These are phyloP conservation scores for Drosophila sechellia DNA, from an alignment of 1,140 invertebrate species.

Conservation along the genomic window DNA sequence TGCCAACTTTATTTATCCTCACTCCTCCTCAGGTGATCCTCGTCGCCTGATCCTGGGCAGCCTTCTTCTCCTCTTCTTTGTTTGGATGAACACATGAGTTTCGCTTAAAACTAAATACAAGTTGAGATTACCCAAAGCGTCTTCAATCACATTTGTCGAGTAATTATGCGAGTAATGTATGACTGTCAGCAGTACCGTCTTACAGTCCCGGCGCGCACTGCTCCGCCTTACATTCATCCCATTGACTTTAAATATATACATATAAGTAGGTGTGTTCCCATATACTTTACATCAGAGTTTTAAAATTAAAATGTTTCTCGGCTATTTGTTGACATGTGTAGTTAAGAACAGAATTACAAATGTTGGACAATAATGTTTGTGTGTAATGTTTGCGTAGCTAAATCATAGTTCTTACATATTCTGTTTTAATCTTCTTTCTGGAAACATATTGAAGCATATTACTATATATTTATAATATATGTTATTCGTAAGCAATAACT, in stretches of 20 bases:
- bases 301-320: slow-evolving; percentile 4
- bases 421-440: neutral
- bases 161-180: neutral
- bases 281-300: slow-evolving; percentile 25
- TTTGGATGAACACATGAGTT: slow-evolving; percentile 57
- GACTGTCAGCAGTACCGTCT: neutral
- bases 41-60: slow-evolving; percentile 15
- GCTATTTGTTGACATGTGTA: neutral
- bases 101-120: slow-evolving; percentile 61
- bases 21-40: slow-evolving; percentile 4
- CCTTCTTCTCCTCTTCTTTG: slow-evolving; percentile 6
- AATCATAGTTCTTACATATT: neutral
- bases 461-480: neutral
- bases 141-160: slow-evolving; percentile 63
- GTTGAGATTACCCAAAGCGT: slow-evolving; percentile 53
- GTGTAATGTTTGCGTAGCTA: neutral
- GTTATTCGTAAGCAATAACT: neutral
- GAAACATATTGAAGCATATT: neutral
- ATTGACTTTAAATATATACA: slow-evolving; percentile 19
- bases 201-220: slow-evolving; percentile 5
- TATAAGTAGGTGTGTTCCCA: slow-evolving; percentile 9
- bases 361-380: slow-evolving; percentile 22
- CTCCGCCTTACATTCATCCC: slow-evolving; percentile 10
- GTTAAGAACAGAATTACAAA: slow-evolving; percentile 4
- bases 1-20: slow-evolving; percentile 9